phyloP scores from a whole-genome alignment of 2,888 invertebrate species.

The Yponomeuta sedellus region DNA sequence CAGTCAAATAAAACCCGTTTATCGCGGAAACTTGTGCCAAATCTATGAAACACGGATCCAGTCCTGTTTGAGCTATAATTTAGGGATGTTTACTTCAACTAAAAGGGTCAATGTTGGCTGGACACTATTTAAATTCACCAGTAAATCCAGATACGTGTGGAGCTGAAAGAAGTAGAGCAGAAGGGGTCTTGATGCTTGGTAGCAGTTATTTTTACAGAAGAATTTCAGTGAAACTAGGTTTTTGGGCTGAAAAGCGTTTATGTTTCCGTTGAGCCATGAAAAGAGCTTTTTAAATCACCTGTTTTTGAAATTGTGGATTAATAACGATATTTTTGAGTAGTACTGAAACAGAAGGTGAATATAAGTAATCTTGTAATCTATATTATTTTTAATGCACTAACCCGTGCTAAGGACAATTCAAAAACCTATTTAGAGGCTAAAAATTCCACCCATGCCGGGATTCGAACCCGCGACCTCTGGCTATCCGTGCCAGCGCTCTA shows the following conservation, averaged over 20 bases:
- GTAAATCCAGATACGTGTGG: not conserved
- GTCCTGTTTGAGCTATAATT: not conserved
- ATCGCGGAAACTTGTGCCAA: not conserved
- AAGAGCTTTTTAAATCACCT: conserved; percentile 16
- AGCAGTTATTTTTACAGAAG: not conserved
- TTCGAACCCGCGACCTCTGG: no score
- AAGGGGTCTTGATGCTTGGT: not conserved
- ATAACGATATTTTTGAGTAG: no score
- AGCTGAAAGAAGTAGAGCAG: not conserved
- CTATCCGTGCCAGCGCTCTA: no score
- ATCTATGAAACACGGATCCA: not conserved
- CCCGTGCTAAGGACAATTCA: no score
- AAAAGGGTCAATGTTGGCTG: not conserved
- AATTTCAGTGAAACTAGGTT: conserved; percentile 40
- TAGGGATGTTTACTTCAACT: not conserved
- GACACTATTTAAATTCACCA: not conserved
- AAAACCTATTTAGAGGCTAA: no score
- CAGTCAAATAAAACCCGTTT: not conserved
- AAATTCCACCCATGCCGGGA: no score
- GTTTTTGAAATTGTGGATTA: not conserved
- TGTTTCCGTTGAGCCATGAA: conserved; percentile 31
- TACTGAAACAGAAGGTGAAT: no score
- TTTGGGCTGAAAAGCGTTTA: conserved; percentile 43
- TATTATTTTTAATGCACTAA: no score
- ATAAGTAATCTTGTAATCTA: no score